phyloP scores from a whole-genome alignment of 1,140 invertebrate genomes.

The Rhynchophorus ferrugineus region DNA sequence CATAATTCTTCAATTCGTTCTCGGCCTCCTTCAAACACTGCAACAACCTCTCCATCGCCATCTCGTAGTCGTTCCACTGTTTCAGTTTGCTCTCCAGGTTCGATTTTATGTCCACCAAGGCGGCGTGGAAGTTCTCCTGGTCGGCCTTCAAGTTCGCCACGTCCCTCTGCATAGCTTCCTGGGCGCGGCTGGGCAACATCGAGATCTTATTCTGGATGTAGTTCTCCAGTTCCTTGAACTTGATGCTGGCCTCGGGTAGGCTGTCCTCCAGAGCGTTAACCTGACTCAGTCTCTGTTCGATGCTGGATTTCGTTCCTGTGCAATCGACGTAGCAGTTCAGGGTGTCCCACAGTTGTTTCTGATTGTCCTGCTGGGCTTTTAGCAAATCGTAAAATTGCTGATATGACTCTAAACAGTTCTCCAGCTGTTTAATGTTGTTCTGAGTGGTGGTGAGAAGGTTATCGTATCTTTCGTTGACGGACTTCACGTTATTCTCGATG shows the following conservation, averaged over 20 bases:
- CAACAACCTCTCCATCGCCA: slow-evolving; percentile 72
- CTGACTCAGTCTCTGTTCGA: slow-evolving; percentile 66
- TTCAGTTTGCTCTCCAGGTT: slow-evolving; percentile 75
- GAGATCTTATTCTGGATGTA: slow-evolving; percentile 58
- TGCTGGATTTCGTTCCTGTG: slow-evolving; percentile 67
- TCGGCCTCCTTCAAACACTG: slow-evolving; percentile 83
- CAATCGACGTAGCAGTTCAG: slow-evolving; percentile 70
- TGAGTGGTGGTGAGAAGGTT: slow-evolving; percentile 53
- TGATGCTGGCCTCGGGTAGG: slow-evolving; percentile 64
- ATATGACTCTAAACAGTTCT: slow-evolving; percentile 66
- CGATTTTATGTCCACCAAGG: slow-evolving; percentile 66
- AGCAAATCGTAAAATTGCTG: slow-evolving; percentile 80
- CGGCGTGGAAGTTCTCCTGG: slow-evolving; percentile 72
- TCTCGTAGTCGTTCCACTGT: slow-evolving; percentile 88
- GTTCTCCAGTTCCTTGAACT: slow-evolving; percentile 60
- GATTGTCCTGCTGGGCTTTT: slow-evolving; percentile 77
- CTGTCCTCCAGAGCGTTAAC: slow-evolving; percentile 70
- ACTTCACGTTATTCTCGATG: slow-evolving; percentile 59
- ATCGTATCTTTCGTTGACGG: slow-evolving; percentile 69
- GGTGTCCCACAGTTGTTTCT: slow-evolving; percentile 80
- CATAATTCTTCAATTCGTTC: slow-evolving; percentile 78
- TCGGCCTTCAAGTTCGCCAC: slow-evolving; percentile 66
- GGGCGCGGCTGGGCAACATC: slow-evolving; percentile 63
- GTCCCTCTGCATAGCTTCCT: slow-evolving; percentile 75
- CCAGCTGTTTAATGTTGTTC: slow-evolving; percentile 59